A percentile compares a stretch with the other conserved stretches of the same genome.
Evolutionary conservation across 2,797 vertebrate genomes (phyloP).

Genomic region (Sebastolobus altivelis): DNA sequence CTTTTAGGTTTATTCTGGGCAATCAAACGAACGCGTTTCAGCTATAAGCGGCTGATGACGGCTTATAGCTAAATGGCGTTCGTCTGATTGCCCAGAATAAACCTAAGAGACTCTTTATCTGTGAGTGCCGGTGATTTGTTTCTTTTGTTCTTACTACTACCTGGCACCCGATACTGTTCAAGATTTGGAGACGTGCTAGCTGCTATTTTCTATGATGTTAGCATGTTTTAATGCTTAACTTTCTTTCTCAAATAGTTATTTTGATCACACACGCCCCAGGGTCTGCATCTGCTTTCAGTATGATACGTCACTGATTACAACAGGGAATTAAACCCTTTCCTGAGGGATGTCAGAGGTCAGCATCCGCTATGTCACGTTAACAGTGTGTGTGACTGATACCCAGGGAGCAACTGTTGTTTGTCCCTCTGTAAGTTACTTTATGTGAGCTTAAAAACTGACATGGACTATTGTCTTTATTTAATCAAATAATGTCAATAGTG

Average conservation of each 20-base stretch:
- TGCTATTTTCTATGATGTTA: no score
- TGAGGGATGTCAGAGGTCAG: constrained; percentile 13
- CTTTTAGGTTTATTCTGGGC: no score
- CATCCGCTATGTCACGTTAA: background rate
- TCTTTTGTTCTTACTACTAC: no score
- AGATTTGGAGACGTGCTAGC: no score
- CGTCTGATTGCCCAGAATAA: no score
- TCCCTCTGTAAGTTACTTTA: background rate
- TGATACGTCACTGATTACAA: background rate
- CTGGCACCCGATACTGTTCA: no score
- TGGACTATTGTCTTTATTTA: background rate
- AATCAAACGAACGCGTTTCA: no score
- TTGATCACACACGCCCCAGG: background rate
- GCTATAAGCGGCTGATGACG: no score
- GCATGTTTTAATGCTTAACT: background rate
- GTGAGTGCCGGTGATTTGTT: no score
- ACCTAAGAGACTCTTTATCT: no score
- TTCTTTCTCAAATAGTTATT: constrained; percentile 1
- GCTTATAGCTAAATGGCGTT: no score
- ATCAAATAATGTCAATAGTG: background rate
- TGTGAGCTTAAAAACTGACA: background rate
- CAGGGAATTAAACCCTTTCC: background rate
- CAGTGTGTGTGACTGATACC: background rate
- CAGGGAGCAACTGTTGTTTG: background rate
- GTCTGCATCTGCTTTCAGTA: background rate